A percentile compares a stretch with the other conserved stretches of the same genome.
phyloP scores from a whole-genome alignment of 2,888 invertebrate species.

The Apocheima hispidaria region DNA sequence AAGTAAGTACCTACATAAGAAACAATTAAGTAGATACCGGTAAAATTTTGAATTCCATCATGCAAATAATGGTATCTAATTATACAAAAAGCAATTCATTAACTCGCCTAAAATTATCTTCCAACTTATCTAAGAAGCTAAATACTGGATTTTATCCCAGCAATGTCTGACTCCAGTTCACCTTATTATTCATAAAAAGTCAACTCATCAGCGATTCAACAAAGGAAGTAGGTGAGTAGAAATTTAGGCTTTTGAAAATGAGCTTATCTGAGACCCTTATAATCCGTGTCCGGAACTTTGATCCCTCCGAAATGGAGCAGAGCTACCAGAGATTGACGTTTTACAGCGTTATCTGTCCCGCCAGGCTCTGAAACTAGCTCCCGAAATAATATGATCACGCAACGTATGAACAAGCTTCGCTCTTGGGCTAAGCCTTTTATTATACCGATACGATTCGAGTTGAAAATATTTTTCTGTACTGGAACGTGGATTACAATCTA shows the following conservation, averaged over 20 bases:
- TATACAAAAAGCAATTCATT: not conserved
- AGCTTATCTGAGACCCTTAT: conserved; percentile 84
- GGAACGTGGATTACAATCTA: not conserved
- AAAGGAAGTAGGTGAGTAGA: conserved; percentile 71
- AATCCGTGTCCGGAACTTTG: conserved; percentile 82
- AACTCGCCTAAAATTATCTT: not conserved
- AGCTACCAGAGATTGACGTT: conserved; percentile 79
- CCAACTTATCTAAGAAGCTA: not conserved
- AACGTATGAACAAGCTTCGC: conserved; percentile 53
- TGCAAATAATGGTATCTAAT: not conserved
- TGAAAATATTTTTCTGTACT: not conserved
- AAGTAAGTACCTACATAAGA: no score
- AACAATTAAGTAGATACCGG: no score
- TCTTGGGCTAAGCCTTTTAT: conserved; percentile 13
- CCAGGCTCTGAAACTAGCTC: conserved; percentile 72
- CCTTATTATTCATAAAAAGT: conserved; percentile 51
- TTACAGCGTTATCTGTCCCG: conserved; percentile 77
- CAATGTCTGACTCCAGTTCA: conserved; percentile 39
- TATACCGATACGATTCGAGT: conserved; percentile 12
- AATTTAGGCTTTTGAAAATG: conserved; percentile 80
- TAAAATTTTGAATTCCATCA: no score
- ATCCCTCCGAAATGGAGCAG: conserved; percentile 78
- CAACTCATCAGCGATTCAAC: conserved; percentile 62
- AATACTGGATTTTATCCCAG: conserved; percentile 1
- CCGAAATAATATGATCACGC: conserved; percentile 45